phyloP scores from a whole-genome alignment of 2,797 vertebrate species.

The Tympanoctomys barrerae region DNA sequence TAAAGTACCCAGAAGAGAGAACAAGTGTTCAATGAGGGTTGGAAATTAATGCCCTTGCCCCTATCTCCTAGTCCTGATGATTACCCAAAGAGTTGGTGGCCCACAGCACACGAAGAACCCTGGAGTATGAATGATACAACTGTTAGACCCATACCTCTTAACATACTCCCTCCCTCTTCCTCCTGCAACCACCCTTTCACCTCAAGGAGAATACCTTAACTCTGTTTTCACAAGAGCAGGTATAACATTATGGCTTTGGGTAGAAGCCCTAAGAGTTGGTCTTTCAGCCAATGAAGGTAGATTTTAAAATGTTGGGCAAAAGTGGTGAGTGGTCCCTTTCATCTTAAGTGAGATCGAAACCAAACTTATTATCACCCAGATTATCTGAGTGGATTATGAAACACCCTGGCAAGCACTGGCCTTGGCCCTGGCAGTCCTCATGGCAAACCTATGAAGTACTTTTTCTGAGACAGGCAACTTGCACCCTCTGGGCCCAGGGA shows the following conservation, averaged over 20 bases:
- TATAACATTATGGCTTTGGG: neutral
- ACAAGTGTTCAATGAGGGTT: neutral
- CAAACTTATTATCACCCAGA: conserved; percentile 56
- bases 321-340: conserved; percentile 51
- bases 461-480: conserved; percentile 63
- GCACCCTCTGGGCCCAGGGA: conserved; percentile 51
- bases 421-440: conserved; percentile 43
- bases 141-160: neutral
- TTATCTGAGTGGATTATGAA: conserved; percentile 71
- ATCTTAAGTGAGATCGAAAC: conserved; percentile 73
- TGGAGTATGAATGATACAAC: neutral
- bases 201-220: neutral
- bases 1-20: neutral
- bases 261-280: neutral
- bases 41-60: neutral
- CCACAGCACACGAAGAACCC: neutral
- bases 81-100: neutral
- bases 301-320: conserved; percentile 10
- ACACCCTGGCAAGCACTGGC: conserved; percentile 60
- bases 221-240: neutral
- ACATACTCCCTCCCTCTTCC: no score
- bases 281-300: conserved; percentile 41
- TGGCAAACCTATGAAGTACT: conserved; percentile 68
- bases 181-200: neutral
- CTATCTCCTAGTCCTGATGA: neutral